Conservation (phyloP, 2,888 invertebrate genomes). For the Oxyscelio sp. region DNA sequence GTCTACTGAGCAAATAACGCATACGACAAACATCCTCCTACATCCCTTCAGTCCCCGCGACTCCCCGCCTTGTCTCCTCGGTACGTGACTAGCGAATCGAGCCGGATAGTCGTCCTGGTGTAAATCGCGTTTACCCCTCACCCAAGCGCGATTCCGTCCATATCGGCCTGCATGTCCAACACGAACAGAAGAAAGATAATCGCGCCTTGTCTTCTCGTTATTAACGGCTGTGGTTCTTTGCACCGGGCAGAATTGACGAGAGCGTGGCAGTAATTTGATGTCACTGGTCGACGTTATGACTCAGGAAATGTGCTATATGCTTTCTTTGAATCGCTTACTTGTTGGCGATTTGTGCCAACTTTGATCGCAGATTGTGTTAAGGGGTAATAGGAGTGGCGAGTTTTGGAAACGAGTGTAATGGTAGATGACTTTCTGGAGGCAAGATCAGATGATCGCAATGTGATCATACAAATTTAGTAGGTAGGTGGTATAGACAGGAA, state of each 20-base stretch:
- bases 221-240: constrained; percentile 36
- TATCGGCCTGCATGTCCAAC: constrained; percentile 24
- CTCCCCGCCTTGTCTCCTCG: constrained; percentile 29
- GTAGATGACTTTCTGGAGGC: too few species aligned
- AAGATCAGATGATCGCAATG: too few species aligned
- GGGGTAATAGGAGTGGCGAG: background rate
- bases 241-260: constrained; percentile 8
- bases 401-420: too few species aligned
- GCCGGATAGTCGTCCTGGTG: constrained; percentile 83
- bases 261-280: constrained; percentile 17
- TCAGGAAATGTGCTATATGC: constrained; percentile 21
- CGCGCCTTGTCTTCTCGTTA: constrained; percentile 43
- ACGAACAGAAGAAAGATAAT: constrained; percentile 22
- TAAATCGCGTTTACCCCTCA: constrained; percentile 87
- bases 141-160: constrained; percentile 77
- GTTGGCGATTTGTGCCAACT: constrained; percentile 13
- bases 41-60: constrained; percentile 63
- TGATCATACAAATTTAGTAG: too few species aligned
- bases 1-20: constrained; percentile 88
- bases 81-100: constrained; percentile 72
- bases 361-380: constrained; percentile 11
- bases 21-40: constrained; percentile 86
- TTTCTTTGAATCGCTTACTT: background rate
- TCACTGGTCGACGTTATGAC: constrained; percentile 22
- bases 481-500: too few species aligned